These are phyloP conservation scores for Episyrphus balteatus DNA, from an alignment of 1,140 invertebrate species.

Conservation along the genomic window DNA sequence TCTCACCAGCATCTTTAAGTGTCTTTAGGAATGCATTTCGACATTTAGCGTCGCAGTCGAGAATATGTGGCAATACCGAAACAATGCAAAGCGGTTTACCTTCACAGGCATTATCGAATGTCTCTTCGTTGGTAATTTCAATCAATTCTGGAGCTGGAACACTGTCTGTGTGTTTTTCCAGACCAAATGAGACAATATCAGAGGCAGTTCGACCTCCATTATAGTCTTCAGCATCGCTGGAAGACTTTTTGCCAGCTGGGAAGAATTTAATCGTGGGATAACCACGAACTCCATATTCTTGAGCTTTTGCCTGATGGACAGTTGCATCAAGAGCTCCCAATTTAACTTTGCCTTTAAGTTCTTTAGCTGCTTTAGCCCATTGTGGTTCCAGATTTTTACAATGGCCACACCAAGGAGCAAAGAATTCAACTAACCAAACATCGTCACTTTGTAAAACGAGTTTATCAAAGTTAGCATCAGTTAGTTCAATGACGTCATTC, in stretches of 20 bases:
- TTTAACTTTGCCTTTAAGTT: constrained; percentile 93
- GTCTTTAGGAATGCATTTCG: constrained; percentile 78
- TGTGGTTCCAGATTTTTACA: constrained; percentile 93
- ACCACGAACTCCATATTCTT: constrained; percentile 71
- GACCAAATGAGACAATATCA: constrained; percentile 87
- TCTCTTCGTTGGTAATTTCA: constrained; percentile 52
- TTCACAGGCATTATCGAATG: constrained; percentile 65
- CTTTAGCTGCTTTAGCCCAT: constrained; percentile 86
- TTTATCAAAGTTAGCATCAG: constrained; percentile 90
- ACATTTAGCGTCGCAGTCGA: constrained; percentile 93
- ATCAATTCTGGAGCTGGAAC: constrained; percentile 81
- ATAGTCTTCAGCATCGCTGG: constrained; percentile 62
- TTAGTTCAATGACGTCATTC: constrained; percentile 83
- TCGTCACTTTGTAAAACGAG: constrained; percentile 82
- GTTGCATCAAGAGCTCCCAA: constrained; percentile 95
- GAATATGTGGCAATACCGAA: constrained; percentile 88
- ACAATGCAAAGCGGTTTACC: constrained; percentile 87
- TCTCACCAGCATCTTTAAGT: constrained; percentile 69
- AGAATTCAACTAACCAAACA: constrained; percentile 95
- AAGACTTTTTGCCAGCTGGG: constrained; percentile 65
- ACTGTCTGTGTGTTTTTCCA: constrained; percentile 77
- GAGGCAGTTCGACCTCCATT: constrained; percentile 80
- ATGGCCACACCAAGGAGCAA: constrained; percentile 93
- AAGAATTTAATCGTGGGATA: constrained; percentile 98
- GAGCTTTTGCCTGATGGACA: constrained; percentile 69